These are phyloP conservation scores for Aplochiton taeniatus DNA, from an alignment of 2,797 vertebrate genomes.

Conservation along the genomic window DNA sequence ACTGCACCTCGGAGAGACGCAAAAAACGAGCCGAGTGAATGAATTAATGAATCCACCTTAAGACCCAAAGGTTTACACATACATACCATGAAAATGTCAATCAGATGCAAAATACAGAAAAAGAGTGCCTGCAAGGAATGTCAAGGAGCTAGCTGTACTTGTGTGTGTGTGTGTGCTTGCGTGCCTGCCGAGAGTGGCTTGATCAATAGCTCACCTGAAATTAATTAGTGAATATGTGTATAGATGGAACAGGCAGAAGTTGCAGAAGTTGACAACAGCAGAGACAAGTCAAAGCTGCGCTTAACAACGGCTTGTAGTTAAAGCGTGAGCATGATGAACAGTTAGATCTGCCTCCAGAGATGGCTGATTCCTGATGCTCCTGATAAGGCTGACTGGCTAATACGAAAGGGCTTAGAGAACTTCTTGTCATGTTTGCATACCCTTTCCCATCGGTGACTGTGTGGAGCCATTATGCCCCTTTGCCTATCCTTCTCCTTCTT, in stretches of 20 bases:
- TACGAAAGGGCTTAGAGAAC: too few species aligned
- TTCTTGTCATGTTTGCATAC: too few species aligned
- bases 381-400: too few species aligned
- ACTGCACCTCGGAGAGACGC: slow-evolving; percentile 40
- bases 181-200: slow-evolving; percentile 10
- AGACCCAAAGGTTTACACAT: slow-evolving; percentile 65
- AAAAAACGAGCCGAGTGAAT: slow-evolving; percentile 36
- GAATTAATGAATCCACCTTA: slow-evolving; percentile 64
- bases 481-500: neutral
- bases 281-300: slow-evolving; percentile 24
- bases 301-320: neutral
- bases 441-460: too few species aligned
- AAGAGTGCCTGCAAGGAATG: slow-evolving; percentile 61
- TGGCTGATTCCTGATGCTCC: too few species aligned
- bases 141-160: slow-evolving; percentile 47
- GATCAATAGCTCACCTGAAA: slow-evolving; percentile 65
- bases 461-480: too few species aligned
- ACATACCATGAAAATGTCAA: slow-evolving; percentile 69
- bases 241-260: slow-evolving; percentile 30
- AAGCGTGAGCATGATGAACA: too few species aligned
- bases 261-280: slow-evolving; percentile 17
- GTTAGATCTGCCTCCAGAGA: too few species aligned
- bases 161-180: neutral
- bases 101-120: slow-evolving; percentile 70
- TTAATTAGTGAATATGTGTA: slow-evolving; percentile 42